Conservation (phyloP, 2,888 invertebrate species). For the Polyommatus icarus region DNA sequence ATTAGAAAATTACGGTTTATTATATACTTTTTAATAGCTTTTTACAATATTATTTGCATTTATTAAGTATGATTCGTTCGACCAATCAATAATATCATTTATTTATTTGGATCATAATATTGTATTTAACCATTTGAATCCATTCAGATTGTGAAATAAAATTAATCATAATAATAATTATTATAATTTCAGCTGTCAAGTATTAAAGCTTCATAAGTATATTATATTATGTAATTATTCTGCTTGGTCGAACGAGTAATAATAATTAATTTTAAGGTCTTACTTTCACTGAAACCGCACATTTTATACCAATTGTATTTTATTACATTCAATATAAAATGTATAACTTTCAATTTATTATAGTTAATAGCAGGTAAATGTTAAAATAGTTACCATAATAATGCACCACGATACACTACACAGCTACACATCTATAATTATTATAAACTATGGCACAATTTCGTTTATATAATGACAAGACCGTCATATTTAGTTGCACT, state of each 20-base stretch:
- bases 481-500: not conserved
- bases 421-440: slow-evolving; percentile 20
- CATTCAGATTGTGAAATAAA: no score
- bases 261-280: not conserved
- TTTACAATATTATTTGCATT: slow-evolving; percentile 16
- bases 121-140: not conserved
- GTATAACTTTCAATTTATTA: not conserved
- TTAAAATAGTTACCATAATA: slow-evolving; percentile 25
- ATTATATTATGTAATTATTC: not conserved
- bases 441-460: slow-evolving; percentile 28
- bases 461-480: slow-evolving; percentile 22
- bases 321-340: not conserved
- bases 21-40: not conserved
- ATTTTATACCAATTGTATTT: not conserved
- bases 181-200: not conserved
- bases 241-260: not conserved
- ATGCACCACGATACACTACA: slow-evolving; percentile 26
- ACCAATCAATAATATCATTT: not conserved
- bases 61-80: not conserved
- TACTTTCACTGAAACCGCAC: not conserved
- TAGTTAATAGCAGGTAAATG: slow-evolving; percentile 8
- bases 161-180: no score
- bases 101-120: not conserved
- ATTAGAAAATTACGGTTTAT: slow-evolving; percentile 1
- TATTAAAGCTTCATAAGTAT: not conserved